Base-by-base conservation (phyloP, 2,888 invertebrate species). In the Apoderus coryli region DNA sequence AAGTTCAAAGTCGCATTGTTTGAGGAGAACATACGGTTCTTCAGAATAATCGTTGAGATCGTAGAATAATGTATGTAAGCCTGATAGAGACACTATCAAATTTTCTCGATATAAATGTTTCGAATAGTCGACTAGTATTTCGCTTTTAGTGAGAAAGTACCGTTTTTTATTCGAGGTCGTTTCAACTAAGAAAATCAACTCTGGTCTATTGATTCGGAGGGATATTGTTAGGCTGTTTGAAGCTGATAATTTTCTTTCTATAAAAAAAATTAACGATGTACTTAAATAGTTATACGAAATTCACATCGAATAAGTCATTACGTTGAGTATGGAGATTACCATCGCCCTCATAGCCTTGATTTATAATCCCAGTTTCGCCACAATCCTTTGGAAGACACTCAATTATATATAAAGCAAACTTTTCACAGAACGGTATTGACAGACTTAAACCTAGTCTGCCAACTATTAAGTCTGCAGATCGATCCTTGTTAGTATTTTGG, bases 201-300 rank as follows among this genome's bases (percentile, higher is more conserved):
- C 82, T 1, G 84, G 82, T 48, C 77, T 73, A 15, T 79, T 71
- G 43, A 82, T 67, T 45, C 78, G 70, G 13, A 80, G 60, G 1
- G 77, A 77, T 40, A 84, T 59, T 2, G 77, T 72, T 14, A 80
- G 56, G 25, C 74, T 74, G 5, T 45, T 44, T 1, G 37, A 33
- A 14, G 34, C 33, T 4, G 30, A 23, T 29, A n/a, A n/a, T n/a
- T n/a, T n/a, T n/a, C n/a, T n/a, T n/a, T n/a, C n/a, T n/a, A n/a
- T n/a, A n/a, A n/a, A n/a, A n/a, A n/a, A n/a, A n/a, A n/a, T n/a
- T n/a, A n/a, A n/a, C n/a, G n/a, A n/a, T n/a, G n/a, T n/a, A n/a
- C n/a, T n/a, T n/a, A n/a, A n/a, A n/a, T n/a, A n/a, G n/a, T n/a
- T n/a, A n/a, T n/a, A n/a, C n/a, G n/a, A n/a, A n/a, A n/a, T n/a